phyloP scores from a whole-genome alignment of 2,888 invertebrate species.

The Clostera curtula region DNA sequence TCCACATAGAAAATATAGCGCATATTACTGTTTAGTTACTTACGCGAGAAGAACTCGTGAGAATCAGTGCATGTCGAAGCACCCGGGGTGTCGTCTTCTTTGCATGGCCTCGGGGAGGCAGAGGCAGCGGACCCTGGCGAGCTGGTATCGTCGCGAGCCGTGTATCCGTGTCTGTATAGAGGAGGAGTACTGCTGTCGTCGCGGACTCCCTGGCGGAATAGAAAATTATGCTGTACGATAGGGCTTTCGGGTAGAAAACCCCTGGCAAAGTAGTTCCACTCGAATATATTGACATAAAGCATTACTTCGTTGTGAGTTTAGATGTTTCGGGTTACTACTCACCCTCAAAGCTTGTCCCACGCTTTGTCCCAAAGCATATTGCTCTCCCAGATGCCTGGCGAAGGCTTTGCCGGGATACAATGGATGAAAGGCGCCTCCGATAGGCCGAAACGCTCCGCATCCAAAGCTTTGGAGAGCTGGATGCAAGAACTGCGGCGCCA shows the following conservation, averaged over 20 bases:
- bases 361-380: constrained; percentile 65
- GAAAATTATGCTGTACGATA: neutral
- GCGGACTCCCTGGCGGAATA: constrained; percentile 44
- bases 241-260: neutral
- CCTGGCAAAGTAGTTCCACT: no score
- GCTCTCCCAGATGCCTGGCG: constrained; percentile 66
- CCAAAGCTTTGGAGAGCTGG: constrained; percentile 70
- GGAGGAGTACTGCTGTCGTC: constrained; percentile 64
- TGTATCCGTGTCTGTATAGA: constrained; percentile 57
- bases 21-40: constrained; percentile 15
- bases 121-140: constrained; percentile 70
- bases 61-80: constrained; percentile 57
- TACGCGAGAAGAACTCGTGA: constrained; percentile 65
- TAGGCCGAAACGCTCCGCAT: constrained; percentile 68
- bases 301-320: no score
- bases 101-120: constrained; percentile 65
- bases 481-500: constrained; percentile 71
- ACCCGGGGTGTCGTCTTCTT: constrained; percentile 55
- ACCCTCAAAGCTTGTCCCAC: constrained; percentile 67
- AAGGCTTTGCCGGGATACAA: constrained; percentile 69
- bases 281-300: no score
- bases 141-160: constrained; percentile 63
- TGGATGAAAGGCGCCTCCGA: constrained; percentile 69
- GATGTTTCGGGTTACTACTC: constrained; percentile 21
- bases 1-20: neutral